phyloP scores from a whole-genome alignment of 2,888 invertebrate genomes.

The Anoplius nigerrimus region DNA sequence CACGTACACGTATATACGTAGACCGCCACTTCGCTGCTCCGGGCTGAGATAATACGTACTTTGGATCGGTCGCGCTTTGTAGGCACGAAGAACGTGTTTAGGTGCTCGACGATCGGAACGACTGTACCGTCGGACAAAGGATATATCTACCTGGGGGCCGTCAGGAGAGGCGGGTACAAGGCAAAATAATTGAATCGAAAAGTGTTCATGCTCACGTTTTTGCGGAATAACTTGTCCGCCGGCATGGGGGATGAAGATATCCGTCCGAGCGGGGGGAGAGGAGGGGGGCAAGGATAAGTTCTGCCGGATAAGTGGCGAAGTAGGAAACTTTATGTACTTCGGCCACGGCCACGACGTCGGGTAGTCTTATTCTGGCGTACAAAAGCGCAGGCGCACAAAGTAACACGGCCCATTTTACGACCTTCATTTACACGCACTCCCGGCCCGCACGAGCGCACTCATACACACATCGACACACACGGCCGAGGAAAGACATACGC shows the following conservation, averaged over 20 bases:
- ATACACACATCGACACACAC: too few species aligned
- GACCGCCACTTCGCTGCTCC: conserved; percentile 42
- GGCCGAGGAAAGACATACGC: too few species aligned
- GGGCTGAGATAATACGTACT: conserved; percentile 54
- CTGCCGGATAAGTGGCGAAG: not conserved
- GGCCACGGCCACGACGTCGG: too few species aligned
- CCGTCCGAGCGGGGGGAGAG: not conserved
- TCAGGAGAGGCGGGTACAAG: conserved; percentile 37
- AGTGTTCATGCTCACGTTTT: conserved; percentile 45
- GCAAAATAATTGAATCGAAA: conserved; percentile 56
- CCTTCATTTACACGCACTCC: too few species aligned
- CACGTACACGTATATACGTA: conserved; percentile 1
- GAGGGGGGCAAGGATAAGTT: not conserved
- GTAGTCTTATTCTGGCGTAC: too few species aligned
- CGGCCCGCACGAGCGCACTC: too few species aligned
- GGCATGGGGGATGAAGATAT: conserved; percentile 18
- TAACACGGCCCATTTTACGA: too few species aligned
- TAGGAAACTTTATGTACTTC: too few species aligned
- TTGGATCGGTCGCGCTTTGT: conserved; percentile 47
- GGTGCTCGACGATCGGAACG: conserved; percentile 58
- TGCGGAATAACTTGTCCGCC: conserved; percentile 12
- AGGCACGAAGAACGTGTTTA: conserved; percentile 57
- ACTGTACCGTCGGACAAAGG: conserved; percentile 52
- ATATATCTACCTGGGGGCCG: conserved; percentile 43
- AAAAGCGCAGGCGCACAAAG: too few species aligned